Percentiles rank a stretch among this genome's conserved stretches.
These are phyloP conservation scores for Falco concolor DNA, from an alignment of 2,797 vertebrate species.

Conservation along the genomic window DNA sequence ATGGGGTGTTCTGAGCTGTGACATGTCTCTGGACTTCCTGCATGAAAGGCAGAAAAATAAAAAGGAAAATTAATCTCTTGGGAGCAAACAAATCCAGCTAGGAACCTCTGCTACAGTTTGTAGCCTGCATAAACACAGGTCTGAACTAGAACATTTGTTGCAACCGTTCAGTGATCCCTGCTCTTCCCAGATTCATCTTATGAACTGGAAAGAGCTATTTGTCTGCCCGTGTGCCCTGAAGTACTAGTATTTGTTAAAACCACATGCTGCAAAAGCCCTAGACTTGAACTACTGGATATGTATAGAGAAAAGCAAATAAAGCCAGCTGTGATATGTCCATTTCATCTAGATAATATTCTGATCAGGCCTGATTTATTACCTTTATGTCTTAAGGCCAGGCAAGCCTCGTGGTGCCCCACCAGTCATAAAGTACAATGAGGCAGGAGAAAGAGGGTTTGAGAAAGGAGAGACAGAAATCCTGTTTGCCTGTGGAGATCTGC, in stretches of 20 bases:
- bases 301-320: neutral
- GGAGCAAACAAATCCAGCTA: neutral
- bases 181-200: neutral
- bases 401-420: neutral
- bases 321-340: neutral
- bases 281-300: neutral
- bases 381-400: neutral
- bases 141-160: neutral
- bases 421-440: neutral
- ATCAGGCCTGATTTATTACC: neutral
- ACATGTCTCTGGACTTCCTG: neutral
- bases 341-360: neutral
- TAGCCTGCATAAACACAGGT: neutral
- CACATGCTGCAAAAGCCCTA: neutral
- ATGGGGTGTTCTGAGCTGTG: neutral
- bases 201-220: neutral
- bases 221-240: neutral
- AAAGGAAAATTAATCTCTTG: neutral
- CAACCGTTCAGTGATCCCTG: neutral
- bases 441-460: neutral
- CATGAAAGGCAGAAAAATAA: neutral
- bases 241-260: neutral
- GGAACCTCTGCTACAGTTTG: neutral
- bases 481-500: neutral
- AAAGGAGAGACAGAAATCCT: neutral